Base-by-base conservation (phyloP, 2,888 invertebrate species). In the Cantharis flavilabris region DNA sequence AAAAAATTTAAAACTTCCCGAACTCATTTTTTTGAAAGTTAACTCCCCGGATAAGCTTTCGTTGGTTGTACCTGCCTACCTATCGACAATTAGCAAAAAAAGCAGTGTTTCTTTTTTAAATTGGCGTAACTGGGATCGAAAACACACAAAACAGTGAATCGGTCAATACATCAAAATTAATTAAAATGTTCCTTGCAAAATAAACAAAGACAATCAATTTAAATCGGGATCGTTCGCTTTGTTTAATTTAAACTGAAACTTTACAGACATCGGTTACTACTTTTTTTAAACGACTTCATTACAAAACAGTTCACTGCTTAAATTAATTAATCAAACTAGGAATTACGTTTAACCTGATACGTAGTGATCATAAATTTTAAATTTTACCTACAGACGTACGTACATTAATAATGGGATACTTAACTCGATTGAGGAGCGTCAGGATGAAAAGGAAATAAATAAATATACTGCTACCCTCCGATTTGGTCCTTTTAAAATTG, bases 191-290 rank as follows among this genome's bases (percentile, higher is more conserved):
- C 65, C 77, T 75, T 77, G 65, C 62, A 75, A 75, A 77, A 77
- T 70, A 77, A 77, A 75, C 77, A 77, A 77, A 72, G 72, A 75
- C 75, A 75, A 77, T 77, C 72, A 77, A 75, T 75, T 73, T 72
- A 28, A 75, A 77, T 77, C 76, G 26, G 69, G 75, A 75, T 70
- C 71, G 63, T 69, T 72, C 62, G 72, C 28, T 69, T 49, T 63
- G 26, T 71, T 64, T 71, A 70, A 77, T 75, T 77, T 77, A 71
- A 77, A 75, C 72, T 63, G 72, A 64, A 70, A 75, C 75, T 77
- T 75, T 71, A 73, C 73, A 74, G 69, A 63, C 75, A 72, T 75
- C 74, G 70, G 75, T 70, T 72, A 73, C 72, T 75, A 70, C 72
- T 75, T 72, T 77, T 74, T 70, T 26, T 13, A 63, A 67, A 16